Evolutionary conservation across 37 sponge, comb jelly and placozoan genomes (phyloP), one percentile per base, ranked within the genome.

Genomic region (Amphimedon queenslandica): DNA sequence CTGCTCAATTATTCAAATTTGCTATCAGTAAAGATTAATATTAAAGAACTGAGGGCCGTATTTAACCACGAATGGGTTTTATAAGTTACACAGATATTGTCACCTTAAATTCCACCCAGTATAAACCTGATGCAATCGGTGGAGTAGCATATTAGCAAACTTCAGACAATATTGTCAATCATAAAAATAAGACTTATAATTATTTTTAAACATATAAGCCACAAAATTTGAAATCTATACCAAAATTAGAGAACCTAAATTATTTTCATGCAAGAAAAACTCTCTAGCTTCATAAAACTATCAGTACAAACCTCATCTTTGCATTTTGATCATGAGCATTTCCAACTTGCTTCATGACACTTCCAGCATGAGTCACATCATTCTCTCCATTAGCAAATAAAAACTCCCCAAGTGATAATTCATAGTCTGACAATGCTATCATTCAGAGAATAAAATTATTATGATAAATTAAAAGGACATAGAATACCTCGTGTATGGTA

Each of bases 301-400:
- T 10, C 13, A 21, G n/a, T 37, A 27, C 64, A 39, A 40, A 83
- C 78, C 88, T 81, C 36, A 24, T 42, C 37, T 78, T 70, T 47
- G 63, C 56, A 35, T 70, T 63, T 13, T 60, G 21, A 58, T 85
- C 72, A 41, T 81, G 78, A 23, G 82, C 28, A 3, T 57, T 70
- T 0, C 92, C 92, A 4, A 74, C 75, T 30, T 70, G 75, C 64
- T 86, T 75, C 92, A 91, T 91, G 55, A 86, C 77, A 36, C 70
- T 64, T 1, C 79, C 75, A 36, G 87, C 88, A 58, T 66, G 64
- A 1, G 92, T 91, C 41, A 76, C 69, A 40, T 91, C 92, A 0
- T 66, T 78, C 64, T 90, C 82, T 68, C 85, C 75, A 66, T 47
- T 69, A 27, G 66, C 55, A 2, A n/a, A 3, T 21, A 90, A 74